Percentiles rank a stretch among this genome's conserved stretches.
Evolutionary conservation across 2,113 vertebrate genomes (phyloP).

Genomic region (Brienomyrus brachyistius): DNA sequence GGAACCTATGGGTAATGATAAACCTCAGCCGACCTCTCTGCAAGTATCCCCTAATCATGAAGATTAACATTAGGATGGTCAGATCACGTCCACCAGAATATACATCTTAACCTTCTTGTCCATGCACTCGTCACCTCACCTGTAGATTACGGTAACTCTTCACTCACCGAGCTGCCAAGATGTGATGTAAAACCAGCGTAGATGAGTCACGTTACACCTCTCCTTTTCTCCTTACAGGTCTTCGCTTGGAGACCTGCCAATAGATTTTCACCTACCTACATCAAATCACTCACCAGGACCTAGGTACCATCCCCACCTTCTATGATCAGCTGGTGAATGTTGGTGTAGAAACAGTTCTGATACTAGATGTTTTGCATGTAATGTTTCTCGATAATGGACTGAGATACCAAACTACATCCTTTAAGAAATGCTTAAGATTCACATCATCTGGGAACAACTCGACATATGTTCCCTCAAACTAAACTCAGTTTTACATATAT

Average conservation of each 20-base stretch:
- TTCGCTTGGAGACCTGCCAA: neutral
- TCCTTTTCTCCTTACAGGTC: neutral
- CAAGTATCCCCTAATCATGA: neutral
- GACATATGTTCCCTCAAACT: neutral
- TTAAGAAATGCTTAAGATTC: neutral
- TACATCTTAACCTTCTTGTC: neutral
- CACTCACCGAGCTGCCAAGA: neutral
- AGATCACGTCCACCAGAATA: neutral
- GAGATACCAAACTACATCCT: neutral
- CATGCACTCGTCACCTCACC: neutral
- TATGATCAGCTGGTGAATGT: neutral
- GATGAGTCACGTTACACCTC: neutral
- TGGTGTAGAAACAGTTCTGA: neutral
- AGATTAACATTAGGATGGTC: neutral
- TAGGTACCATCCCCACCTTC: neutral
- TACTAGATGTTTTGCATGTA: neutral
- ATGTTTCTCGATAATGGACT: neutral
- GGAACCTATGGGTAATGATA: neutral
- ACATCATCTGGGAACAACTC: neutral
- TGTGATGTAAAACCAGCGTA: neutral
- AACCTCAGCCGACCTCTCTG: neutral
- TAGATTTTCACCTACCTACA: neutral
- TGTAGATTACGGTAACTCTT: neutral
- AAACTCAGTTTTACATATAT: neutral
- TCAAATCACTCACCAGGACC: neutral